Evolutionary conservation across 2,797 vertebrate species (phyloP).

Genomic region (Brachyalestes nurse): DNA sequence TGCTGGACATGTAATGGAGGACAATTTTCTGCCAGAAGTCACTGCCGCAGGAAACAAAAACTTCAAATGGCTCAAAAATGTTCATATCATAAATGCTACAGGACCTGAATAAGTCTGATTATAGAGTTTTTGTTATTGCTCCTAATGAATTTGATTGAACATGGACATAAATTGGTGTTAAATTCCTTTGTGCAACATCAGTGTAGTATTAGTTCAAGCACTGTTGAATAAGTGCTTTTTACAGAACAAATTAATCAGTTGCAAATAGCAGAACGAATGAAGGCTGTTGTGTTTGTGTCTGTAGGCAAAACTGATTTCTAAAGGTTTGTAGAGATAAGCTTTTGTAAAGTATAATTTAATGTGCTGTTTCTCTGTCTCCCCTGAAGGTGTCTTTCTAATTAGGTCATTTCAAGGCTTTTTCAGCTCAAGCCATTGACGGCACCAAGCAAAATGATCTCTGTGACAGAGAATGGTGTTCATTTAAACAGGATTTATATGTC

Average conservation of each 20-base stretch:
- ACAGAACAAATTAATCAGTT: neutral
- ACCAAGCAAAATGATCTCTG: neutral
- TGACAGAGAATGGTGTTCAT: no score
- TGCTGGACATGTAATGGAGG: slow-evolving; percentile 15
- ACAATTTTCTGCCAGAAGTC: slow-evolving; percentile 46
- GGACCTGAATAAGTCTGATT: neutral
- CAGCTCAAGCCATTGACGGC: slow-evolving; percentile 1
- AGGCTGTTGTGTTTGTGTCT: neutral
- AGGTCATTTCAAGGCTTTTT: slow-evolving; percentile 19
- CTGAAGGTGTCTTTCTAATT: no score
- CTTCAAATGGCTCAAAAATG: neutral
- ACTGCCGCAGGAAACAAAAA: no score
- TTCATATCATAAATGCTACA: neutral
- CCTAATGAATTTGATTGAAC: no score
- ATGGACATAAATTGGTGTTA: no score
- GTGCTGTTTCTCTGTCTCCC: slow-evolving; percentile 14
- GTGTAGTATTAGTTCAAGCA: no score
- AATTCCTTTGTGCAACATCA: neutral
- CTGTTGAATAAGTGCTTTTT: neutral
- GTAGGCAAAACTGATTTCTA: slow-evolving; percentile 12
- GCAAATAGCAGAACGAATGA: slow-evolving; percentile 12
- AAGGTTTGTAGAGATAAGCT: neutral
- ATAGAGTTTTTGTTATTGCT: neutral
- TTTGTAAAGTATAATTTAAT: slow-evolving; percentile 18
- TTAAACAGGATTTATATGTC: no score